Percentiles rank a stretch among this genome's conserved stretches.
These are phyloP conservation scores for Eilema caniola DNA, from an alignment of 2,888 invertebrate species.

Conservation along the genomic window DNA sequence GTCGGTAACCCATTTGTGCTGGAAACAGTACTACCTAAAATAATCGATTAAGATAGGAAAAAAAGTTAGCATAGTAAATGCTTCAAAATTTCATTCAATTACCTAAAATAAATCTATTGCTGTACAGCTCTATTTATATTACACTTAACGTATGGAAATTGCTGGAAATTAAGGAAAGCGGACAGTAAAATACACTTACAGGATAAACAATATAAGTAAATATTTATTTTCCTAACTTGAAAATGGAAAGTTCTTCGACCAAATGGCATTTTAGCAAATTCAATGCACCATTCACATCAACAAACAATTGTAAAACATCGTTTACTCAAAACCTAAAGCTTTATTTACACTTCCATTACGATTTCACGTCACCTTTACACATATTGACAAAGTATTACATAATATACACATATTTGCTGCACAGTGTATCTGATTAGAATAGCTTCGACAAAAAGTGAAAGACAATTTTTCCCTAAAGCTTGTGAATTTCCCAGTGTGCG, in stretches of 20 bases:
- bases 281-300: constrained; percentile 13
- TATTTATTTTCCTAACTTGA: not conserved
- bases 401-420: constrained; percentile 30
- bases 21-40: too few relatives aligned
- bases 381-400: constrained; percentile 8
- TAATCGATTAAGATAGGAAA: too few relatives aligned
- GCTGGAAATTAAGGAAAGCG: not conserved
- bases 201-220: not conserved
- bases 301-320: constrained; percentile 20
- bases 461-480: constrained; percentile 49
- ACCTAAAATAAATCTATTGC: too few relatives aligned
- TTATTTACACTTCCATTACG: constrained; percentile 31
- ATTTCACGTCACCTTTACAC: constrained; percentile 10
- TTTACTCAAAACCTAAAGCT: constrained; percentile 22
- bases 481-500: constrained; percentile 55
- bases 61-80: too few relatives aligned
- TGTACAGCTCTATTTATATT: too few relatives aligned
- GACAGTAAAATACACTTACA: too few relatives aligned
- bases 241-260: constrained; percentile 18
- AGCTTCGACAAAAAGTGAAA: constrained; percentile 57
- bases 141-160: not conserved
- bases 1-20: not conserved
- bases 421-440: constrained; percentile 54
- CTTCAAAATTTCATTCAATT: too few relatives aligned
- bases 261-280: constrained; percentile 7